Percentiles rank a stretch among this genome's conserved stretches.
Conservation (phyloP, 2,113 vertebrate genomes). For the Apus apus region DNA sequence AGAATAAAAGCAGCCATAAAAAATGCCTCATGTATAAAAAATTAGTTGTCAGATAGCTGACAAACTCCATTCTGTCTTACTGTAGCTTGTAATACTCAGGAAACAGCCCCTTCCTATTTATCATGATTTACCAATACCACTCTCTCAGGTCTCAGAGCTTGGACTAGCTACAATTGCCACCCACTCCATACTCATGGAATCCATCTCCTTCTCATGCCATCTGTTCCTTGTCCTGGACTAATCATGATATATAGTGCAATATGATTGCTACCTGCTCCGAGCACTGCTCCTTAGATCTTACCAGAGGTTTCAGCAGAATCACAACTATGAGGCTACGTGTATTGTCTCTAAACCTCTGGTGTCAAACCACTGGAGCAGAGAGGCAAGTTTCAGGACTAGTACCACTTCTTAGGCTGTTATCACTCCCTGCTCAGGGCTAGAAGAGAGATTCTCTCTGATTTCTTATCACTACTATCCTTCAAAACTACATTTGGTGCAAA, state of each 20-base stretch:
- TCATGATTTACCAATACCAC: conserved; percentile 40
- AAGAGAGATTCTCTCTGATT: neutral
- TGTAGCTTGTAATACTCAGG: conserved; percentile 26
- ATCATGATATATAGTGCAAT: conserved; percentile 71
- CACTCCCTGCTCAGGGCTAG: neutral
- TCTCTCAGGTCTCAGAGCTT: conserved; percentile 47
- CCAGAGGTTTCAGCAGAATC: conserved; percentile 40
- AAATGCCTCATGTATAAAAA: neutral
- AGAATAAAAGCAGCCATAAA: conserved; percentile 47
- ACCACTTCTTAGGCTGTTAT: neutral
- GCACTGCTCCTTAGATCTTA: conserved; percentile 36
- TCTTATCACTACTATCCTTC: neutral
- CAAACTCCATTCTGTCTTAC: conserved; percentile 46
- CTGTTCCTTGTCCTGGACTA: conserved; percentile 76
- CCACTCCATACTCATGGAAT: conserved; percentile 69
- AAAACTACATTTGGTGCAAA: neutral
- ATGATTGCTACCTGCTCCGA: conserved; percentile 58
- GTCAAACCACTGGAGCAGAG: neutral
- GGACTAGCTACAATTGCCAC: conserved; percentile 64
- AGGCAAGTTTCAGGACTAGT: neutral
- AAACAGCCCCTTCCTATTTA: conserved; percentile 51
- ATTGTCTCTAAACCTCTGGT: neutral
- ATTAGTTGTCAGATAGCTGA: conserved; percentile 47
- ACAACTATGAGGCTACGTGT: neutral
- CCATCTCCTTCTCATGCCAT: conserved; percentile 67